Evolutionary conservation across 2,797 vertebrate genomes (phyloP), one percentile per base, ranked within the genome.

Genomic region (Mallotus villosus): DNA sequence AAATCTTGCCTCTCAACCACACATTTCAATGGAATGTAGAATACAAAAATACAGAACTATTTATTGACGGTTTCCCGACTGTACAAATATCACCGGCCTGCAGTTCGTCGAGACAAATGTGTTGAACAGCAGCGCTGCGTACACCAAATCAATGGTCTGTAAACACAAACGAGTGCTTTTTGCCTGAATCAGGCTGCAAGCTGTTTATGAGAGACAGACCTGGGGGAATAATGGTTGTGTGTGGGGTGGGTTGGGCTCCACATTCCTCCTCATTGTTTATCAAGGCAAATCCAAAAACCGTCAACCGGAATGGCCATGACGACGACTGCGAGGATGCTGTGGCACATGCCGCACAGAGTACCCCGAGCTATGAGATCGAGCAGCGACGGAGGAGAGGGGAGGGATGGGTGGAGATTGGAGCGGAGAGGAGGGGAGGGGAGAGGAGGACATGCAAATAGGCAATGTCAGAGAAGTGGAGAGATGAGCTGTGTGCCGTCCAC

Each of bases 401-500:
- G n/a, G 34, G 63, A 64, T 22, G 14, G 7, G 9, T 4, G 22
- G 37, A 24, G 34, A 37, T 34, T 1, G n/a, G 21, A 21, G 49
- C 46, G 32, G 32, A 34, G 57, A 7, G 24, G 53, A 58, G 57
- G 21, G 57, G n/a, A 59, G 21, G 11, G n/a, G 8, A n/a, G 51
- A 17, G 19, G 27, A 21, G 37, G 37, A 65, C 22, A 24, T 12
- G 11, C 6, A 24, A 21, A 17, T 12, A 49, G 63, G 5, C 19
- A 21, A 21, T 19, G 51, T 24, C 11, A 25, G 58, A 3, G 9
- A 58, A 11, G 58, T 1, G 21, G 7, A 12, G n/a, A 9, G 16
- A 24, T 69, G 72, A 4, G n/a, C n/a, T 58, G 29, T 55, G 74
- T 75, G 75, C 46, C 6, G 1, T 72, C 68, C 72, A 77, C 17